These are phyloP conservation scores for Molossus molossus DNA, from an alignment of 2,797 vertebrate genomes.

Conservation along the genomic window DNA sequence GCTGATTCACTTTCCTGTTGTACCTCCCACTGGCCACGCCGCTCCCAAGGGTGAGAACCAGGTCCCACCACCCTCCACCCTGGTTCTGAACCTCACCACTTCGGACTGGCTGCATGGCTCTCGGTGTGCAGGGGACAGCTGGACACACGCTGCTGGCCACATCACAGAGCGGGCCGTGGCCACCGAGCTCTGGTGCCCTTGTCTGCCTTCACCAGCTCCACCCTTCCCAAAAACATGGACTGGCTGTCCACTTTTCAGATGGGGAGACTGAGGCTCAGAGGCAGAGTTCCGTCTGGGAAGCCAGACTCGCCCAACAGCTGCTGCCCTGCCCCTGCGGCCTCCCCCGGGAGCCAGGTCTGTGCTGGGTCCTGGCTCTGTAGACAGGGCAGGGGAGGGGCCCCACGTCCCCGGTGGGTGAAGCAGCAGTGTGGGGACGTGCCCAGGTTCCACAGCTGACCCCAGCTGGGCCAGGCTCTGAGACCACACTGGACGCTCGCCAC, in stretches of 20 bases:
- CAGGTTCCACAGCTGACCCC: not conserved
- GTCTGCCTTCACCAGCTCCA: not conserved
- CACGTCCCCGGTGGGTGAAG: accelerated
- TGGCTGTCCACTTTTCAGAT: not conserved
- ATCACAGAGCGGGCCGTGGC: accelerated
- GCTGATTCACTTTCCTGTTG: not conserved
- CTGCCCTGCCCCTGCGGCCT: accelerated
- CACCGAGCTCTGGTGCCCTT: accelerated
- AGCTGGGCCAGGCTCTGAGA: accelerated
- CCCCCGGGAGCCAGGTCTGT: accelerated
- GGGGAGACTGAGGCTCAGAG: not conserved
- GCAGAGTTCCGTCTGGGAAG: accelerated
- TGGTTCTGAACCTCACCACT: not conserved
- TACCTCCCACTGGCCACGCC: accelerated
- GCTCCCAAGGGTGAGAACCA: not conserved
- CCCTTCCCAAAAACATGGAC: not conserved
- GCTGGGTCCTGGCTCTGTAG: not conserved
- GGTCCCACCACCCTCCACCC: not conserved
- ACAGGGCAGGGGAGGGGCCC: not conserved
- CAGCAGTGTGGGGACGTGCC: accelerated
- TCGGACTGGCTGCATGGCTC: not conserved
- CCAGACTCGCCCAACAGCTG: not conserved
- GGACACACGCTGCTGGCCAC: accelerated
- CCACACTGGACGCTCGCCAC: accelerated
- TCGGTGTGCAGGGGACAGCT: not conserved